Base-by-base conservation (phyloP, 2,113 vertebrate genomes). In the Callocephalon fimbriatum region DNA sequence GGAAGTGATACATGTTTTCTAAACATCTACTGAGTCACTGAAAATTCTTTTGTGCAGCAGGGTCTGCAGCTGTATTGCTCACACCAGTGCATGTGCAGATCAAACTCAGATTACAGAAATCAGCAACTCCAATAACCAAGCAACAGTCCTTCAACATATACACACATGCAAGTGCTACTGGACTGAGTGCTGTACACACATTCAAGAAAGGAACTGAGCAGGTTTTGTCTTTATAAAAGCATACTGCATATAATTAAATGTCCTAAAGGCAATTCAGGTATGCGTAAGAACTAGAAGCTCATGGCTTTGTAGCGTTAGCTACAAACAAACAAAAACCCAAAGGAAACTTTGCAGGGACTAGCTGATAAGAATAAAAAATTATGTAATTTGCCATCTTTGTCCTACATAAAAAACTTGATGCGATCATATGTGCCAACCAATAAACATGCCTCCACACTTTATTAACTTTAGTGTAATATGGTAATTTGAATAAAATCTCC, bases 261-360 rank as follows among this genome's bases (percentile, higher is more conserved):
- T 90, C 66, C 67, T 40, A 42, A 88, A 88, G 50, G 42, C 67
- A 96, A 15, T 61, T 77, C 82, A 88, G 67, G 27, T 40, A 74
- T 47, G 67, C 47, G 40, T 51, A 56, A 86, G 45, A 84, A 44
- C 44, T 26, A 80, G 38, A 76, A 92, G 70, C 29, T 83, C 65
- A 42, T 35, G 15, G 45, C 74, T 97, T 83, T 88, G 79, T 71
- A 93, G 67, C 22, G 7, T 37, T 22, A 50, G 63, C 59, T 74
- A 82, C 58, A 94, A 91, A 88, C 59, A 91, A 94, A 91, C 75
- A 83, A 91, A 75, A 75, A 85, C 2, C 15, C 32, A 77, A 90
- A 95, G 38, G 37, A 81, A 92, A 79, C 37, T 80, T 74, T 71
- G 56, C 63, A 86, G 31, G 42, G 48, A 80, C 53, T 70, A 91